Evolutionary conservation across 2,888 invertebrate genomes (phyloP), one percentile per base, ranked within the genome.

Genomic region (Capitulum mitella): DNA sequence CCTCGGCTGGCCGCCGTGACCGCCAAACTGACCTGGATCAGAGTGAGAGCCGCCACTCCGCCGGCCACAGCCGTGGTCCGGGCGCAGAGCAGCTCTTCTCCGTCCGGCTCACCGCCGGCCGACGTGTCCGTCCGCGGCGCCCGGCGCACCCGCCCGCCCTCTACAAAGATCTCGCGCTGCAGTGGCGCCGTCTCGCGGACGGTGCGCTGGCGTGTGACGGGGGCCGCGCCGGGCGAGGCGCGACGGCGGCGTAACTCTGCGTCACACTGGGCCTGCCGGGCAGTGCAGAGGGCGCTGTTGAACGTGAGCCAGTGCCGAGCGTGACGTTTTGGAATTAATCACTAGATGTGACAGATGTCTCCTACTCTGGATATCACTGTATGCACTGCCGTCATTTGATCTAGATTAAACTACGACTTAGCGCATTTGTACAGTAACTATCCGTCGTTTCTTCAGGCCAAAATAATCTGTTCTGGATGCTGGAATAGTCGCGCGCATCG

Each of bases 71-170:
- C 58, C n/a, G 58, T 10, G 6, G 29, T 10, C 10, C 29, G 58
- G 2, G 58, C 58, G 29, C 58, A 58, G 22, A 58, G 10, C n/a
- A 58, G 1, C 58, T 58, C 58, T 14, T 58, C 86, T 85, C 84
- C 89, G 89, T 87, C 87, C 75, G 89, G 85, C 64, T 86, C 84
- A 34, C 82, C 84, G 80, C 43, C 43, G 43, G 43, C 43, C 43
- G 43, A 12, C 43, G 43, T 8, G 6, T 5, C 54, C 64, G 37
- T 22, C 70, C 22, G 32, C 14, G 32, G 19, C 37, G 6, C 22
- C 29, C 32, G 70, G 0, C 70, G 70, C 70, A 16, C 70, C 12
- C 70, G 14, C 3, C 37, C 70, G 70, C 70, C 70, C 5, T 37
- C 70, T 37, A 70, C 70, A 22, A 70, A 12, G 10, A 70, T 34